Evolutionary conservation across 2,888 invertebrate genomes (phyloP).

Genomic region (Hoplodrina ambigua): DNA sequence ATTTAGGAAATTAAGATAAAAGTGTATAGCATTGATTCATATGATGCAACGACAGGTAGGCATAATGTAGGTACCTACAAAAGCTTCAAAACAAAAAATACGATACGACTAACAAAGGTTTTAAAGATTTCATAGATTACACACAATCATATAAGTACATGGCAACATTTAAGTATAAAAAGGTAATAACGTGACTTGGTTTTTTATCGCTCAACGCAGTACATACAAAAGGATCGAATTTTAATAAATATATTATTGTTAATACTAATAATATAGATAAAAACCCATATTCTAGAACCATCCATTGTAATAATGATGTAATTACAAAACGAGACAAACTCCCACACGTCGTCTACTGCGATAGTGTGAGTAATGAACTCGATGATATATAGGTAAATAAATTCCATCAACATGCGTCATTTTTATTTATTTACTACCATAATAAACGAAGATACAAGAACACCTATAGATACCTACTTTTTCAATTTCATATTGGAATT

Average conservation of each 20-base stretch:
- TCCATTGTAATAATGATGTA: slow-evolving; percentile 50
- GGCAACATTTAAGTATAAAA: slow-evolving; percentile 13
- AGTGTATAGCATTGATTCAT: background rate
- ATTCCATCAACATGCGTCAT: slow-evolving; percentile 58
- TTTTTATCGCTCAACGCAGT: background rate
- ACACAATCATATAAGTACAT: background rate
- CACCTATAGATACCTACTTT: slow-evolving; percentile 10
- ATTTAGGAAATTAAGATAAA: slow-evolving; percentile 7
- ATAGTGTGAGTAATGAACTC: slow-evolving; percentile 54
- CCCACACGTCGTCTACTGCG: slow-evolving; percentile 48
- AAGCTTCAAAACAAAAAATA: background rate
- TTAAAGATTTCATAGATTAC: slow-evolving; percentile 16
- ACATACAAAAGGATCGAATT: slow-evolving; percentile 13
- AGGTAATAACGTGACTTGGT: background rate
- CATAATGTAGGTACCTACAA: slow-evolving; percentile 5
- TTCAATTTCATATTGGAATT: slow-evolving; percentile 4
- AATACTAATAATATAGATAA: slow-evolving; percentile 8
- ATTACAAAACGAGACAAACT: slow-evolving; percentile 43
- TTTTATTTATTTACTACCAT: slow-evolving; percentile 47
- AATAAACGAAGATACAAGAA: slow-evolving; percentile 19
- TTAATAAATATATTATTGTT: slow-evolving; percentile 2
- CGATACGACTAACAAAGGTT: slow-evolving; percentile 16
- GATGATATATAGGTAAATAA: slow-evolving; percentile 39
- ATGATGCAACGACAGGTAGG: slow-evolving; percentile 7
- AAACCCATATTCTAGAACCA: slow-evolving; percentile 24